Conservation (phyloP, 1,140 invertebrate genomes). For the Cyrtorhinus lividipennis region DNA sequence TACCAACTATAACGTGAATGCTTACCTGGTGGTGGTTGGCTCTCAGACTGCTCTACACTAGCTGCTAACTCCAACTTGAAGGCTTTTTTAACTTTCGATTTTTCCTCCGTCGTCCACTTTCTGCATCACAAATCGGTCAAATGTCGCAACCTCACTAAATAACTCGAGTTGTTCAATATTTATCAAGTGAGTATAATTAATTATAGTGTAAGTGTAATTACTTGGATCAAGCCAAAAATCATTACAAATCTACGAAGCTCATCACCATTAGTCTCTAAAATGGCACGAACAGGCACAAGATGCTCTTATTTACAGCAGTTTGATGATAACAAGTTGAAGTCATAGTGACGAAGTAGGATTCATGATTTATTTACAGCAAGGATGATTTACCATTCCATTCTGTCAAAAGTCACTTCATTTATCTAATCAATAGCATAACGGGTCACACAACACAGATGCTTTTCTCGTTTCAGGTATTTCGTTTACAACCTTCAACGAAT, state of each 20-base stretch:
- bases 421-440: background rate
- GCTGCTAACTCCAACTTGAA: constrained; percentile 49
- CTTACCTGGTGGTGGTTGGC: constrained; percentile 3
- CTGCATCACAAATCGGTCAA: constrained; percentile 21
- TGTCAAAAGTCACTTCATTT: background rate
- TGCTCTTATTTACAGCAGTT: constrained; percentile 6
- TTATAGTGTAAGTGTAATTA: no score
- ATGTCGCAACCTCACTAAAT: no score
- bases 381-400: background rate
- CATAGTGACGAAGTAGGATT: background rate
- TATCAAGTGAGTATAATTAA: no score
- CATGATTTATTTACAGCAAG: background rate
- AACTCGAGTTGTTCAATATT: no score
- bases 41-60: constrained; percentile 20
- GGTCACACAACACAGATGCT: background rate
- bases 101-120: constrained; percentile 46
- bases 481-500: constrained; percentile 21
- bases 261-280: background rate
- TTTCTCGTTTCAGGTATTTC: background rate
- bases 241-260: background rate
- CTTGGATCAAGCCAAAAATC: background rate
- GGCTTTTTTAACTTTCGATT: constrained; percentile 44
- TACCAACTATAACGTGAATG: no score
- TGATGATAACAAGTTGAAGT: background rate
- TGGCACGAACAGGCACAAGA: constrained; percentile 1